phyloP scores from a whole-genome alignment of 2,113 vertebrate species.

The Trochalopteron elliotii region DNA sequence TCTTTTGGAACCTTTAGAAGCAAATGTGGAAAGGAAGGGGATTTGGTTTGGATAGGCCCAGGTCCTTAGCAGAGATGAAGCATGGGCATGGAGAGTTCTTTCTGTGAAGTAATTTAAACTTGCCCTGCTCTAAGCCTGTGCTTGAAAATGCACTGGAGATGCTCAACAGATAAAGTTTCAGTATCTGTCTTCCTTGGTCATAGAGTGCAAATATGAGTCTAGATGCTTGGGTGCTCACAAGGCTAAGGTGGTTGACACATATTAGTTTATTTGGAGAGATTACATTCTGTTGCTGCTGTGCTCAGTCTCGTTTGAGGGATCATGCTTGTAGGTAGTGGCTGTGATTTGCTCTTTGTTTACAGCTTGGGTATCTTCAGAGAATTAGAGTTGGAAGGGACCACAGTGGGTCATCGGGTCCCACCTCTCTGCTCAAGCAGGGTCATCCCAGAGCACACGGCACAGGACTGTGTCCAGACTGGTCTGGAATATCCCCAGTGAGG shows the following conservation, averaged over 20 bases:
- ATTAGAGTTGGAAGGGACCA: not conserved
- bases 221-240: not conserved
- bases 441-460: not conserved
- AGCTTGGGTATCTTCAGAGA: not conserved
- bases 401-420: accelerated
- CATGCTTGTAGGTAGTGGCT: not conserved
- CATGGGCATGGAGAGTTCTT: accelerated
- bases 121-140: not conserved
- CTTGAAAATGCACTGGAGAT: not conserved
- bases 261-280: not conserved
- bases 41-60: not conserved
- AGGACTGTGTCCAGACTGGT: not conserved
- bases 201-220: not conserved
- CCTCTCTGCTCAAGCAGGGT: not conserved
- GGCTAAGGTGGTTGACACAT: not conserved
- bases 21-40: not conserved
- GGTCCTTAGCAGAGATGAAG: not conserved
- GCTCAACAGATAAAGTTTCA: not conserved
- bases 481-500: not conserved
- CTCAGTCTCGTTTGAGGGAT: not conserved
- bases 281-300: not conserved
- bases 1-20: not conserved
- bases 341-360: not conserved
- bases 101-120: not conserved
- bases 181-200: not conserved